Base-by-base conservation (phyloP, 2,113 vertebrate genomes). In the Cyanistes caeruleus region DNA sequence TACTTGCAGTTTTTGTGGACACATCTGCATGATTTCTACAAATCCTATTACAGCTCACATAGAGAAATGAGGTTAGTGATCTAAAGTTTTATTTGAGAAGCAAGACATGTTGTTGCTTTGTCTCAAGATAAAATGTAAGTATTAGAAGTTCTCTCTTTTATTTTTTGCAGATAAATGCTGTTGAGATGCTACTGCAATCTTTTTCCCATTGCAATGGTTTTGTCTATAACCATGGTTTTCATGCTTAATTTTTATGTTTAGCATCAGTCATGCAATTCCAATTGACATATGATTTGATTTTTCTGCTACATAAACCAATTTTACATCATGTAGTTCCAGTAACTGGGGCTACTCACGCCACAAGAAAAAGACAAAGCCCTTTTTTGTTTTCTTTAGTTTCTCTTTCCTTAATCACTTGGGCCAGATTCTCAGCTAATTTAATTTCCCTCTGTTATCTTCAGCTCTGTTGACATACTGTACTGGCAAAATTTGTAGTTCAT, bases 241-340 rank as follows among this genome's bases (percentile, higher is more conserved):
- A 81, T 63, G 75, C 82, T 86, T 90, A 88, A 86, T 95, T 94
- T 92, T 94, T 88, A 65, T 96, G 73, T 89, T 95, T 92, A 77
- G 44, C 46, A 92, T 89, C 90, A 90, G 77, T 93, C 90, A 92
- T 28, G 69, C 76, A 96, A 88, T 87, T 89, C 72, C 83, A 87
- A 49, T 44, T 95, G 95, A 96, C 73, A 75, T 60, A 82, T 84
- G 90, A 97, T 95, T 96, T 94, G 72, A 96, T 93, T 97, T 93
- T 96, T 93, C 88, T 92, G 85, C 69, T 77, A 49, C 81, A 82
- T 91, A 96, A 96, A 97, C 90, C 76, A 84, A 94, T 96, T 96
- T 90, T 89, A 75, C 49, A 68, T 87, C n/a, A 60, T 79, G 85
- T 72, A 58, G 44, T 93, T 96, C 73, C 86, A 96, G 95, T 90